These are phyloP conservation scores for Hyles euphorbiae DNA, from an alignment of 1,140 invertebrate genomes.

Conservation along the genomic window DNA sequence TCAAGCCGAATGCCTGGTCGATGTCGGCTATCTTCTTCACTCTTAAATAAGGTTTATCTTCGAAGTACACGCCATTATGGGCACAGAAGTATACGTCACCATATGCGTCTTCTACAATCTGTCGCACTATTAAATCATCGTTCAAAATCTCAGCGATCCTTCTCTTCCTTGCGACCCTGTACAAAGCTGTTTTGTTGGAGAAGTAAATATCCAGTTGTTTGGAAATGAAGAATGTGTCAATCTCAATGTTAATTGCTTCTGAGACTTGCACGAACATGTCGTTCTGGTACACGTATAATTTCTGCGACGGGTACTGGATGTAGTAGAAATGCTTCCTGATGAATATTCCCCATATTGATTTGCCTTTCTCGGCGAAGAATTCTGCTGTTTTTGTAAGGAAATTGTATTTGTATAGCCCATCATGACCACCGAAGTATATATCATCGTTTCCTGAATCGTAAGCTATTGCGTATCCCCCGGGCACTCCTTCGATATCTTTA, in stretches of 20 bases:
- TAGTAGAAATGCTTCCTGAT: constrained; percentile 57
- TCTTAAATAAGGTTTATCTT: constrained; percentile 49
- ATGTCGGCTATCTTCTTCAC: constrained; percentile 43
- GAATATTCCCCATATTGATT: constrained; percentile 57
- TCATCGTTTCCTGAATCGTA: constrained; percentile 55
- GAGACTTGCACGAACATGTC: constrained; percentile 46
- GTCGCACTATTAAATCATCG: constrained; percentile 39
- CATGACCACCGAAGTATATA: constrained; percentile 56
- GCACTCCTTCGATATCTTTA: constrained; percentile 29
- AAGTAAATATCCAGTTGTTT: constrained; percentile 51
- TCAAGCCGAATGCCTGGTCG: constrained; percentile 46
- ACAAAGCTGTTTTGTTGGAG: constrained; percentile 53
- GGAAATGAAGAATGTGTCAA: constrained; percentile 52
- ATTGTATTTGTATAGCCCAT: constrained; percentile 62
- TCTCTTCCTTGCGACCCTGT: constrained; percentile 41
- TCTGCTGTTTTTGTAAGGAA: constrained; percentile 47
- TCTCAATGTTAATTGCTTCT: constrained; percentile 47
- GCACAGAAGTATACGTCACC: constrained; percentile 56
- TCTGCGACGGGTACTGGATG: constrained; percentile 57
- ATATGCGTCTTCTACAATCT: constrained; percentile 53
- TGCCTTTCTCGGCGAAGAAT: constrained; percentile 53
- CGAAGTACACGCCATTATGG: constrained; percentile 46
- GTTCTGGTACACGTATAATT: constrained; percentile 47
- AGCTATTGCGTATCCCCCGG: constrained; percentile 53
- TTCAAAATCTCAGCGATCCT: constrained; percentile 31